A percentile compares a stretch with the other conserved stretches of the same genome.
Evolutionary conservation across 2,113 vertebrate genomes (phyloP).

Genomic region (Electrona antarctica): DNA sequence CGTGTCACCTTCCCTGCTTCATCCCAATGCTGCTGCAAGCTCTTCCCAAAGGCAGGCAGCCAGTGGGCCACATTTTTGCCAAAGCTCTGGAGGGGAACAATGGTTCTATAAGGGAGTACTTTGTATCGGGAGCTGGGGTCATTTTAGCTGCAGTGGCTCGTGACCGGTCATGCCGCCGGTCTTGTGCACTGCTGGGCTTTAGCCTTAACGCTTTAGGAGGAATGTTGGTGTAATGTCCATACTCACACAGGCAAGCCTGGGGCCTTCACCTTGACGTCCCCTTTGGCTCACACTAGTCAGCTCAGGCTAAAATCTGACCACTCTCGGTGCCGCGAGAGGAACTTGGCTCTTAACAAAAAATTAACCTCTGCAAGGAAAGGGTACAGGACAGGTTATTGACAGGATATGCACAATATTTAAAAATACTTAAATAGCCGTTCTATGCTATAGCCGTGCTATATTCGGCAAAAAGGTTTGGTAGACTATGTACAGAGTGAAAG

Average conservation of each 20-base stretch:
- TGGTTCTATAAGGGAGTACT: constrained; percentile 43
- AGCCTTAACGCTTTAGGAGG: constrained; percentile 59
- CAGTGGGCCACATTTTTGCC: constrained; percentile 63
- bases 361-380: neutral
- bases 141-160: constrained; percentile 63
- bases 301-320: constrained; percentile 18
- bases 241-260: constrained; percentile 32
- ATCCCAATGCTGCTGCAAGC: constrained; percentile 63
- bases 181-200: constrained; percentile 53
- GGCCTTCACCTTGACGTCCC: constrained; percentile 50
- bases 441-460: neutral
- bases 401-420: neutral
- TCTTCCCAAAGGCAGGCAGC: constrained; percentile 71
- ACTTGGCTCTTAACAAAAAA: neutral
- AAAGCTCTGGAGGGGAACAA: constrained; percentile 56
- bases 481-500: neutral
- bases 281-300: constrained; percentile 26
- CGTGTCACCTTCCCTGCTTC: constrained; percentile 66
- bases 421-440: neutral
- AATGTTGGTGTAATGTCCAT: constrained; percentile 61
- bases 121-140: constrained; percentile 65
- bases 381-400: neutral
- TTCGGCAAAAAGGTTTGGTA: too few relatives aligned
- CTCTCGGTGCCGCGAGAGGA: neutral
- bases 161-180: constrained; percentile 79